A percentile compares a stretch with the other conserved stretches of the same genome.
Conservation (phyloP, 30 jellyfish, hydroid and myxozoan species). For the Rhopilema esculentum region DNA sequence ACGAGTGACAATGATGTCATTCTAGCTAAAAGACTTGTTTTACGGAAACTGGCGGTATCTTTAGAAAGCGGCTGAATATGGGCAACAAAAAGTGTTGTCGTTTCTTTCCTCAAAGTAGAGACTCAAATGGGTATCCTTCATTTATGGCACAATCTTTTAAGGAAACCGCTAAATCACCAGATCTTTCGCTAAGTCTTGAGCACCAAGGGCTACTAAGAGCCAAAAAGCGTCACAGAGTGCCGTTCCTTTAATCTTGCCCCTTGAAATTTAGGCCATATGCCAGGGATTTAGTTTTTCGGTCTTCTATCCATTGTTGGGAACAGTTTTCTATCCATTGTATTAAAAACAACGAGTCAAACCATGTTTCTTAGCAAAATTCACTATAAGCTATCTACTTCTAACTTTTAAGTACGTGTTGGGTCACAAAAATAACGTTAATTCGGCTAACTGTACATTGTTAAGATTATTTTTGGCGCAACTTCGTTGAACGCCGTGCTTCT, state of each 20-base stretch:
- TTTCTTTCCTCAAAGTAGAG: not conserved
- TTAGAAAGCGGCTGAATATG: not conserved
- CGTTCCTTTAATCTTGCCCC: not conserved
- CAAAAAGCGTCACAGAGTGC: not conserved
- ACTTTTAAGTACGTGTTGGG: too few species aligned
- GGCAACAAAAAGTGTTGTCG: not conserved
- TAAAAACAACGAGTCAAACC: too few species aligned
- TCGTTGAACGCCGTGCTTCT: too few species aligned
- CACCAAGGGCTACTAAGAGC: not conserved
- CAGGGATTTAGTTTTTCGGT: not conserved
- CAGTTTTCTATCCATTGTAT: not conserved
- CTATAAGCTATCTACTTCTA: too few species aligned
- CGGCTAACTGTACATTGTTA: too few species aligned
- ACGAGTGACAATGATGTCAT: not conserved
- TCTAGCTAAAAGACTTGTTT: not conserved
- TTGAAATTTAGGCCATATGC: not conserved
- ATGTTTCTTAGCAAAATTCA: too few species aligned
- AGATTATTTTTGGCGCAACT: too few species aligned
- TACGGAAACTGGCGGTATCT: not conserved
- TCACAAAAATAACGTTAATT: too few species aligned
- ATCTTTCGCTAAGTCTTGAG: not conserved
- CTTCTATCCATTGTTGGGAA: not conserved
- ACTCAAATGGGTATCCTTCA: not conserved
- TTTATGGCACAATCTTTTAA: not conserved
- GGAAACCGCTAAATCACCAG: not conserved